Percentiles rank a stretch among this genome's conserved stretches.
Evolutionary conservation across 2,888 invertebrate species (phyloP).

Genomic region (Acleris sparsana): DNA sequence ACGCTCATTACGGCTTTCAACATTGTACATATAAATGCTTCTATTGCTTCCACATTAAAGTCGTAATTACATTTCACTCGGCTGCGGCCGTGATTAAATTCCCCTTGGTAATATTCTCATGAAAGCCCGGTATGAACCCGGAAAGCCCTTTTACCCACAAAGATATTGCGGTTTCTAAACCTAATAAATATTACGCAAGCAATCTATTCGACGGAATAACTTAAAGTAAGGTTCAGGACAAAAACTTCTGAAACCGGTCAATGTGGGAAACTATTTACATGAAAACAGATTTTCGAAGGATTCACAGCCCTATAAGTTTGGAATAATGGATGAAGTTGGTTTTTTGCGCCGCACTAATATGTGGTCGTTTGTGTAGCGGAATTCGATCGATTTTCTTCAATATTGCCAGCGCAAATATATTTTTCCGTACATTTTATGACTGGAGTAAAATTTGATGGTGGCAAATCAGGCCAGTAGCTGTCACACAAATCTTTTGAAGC

Average conservation of each 20-base stretch:
- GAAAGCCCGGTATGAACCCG: constrained; percentile 13
- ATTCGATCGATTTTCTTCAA: constrained; percentile 12
- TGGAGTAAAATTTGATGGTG: constrained; percentile 21
- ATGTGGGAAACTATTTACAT: no score
- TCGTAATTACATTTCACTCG: neutral
- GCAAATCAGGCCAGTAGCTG: neutral
- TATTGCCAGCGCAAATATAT: neutral
- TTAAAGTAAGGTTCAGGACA: neutral
- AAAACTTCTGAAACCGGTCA: neutral
- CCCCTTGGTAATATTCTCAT: constrained; percentile 25
- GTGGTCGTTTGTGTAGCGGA: constrained; percentile 9
- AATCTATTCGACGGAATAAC: constrained; percentile 18
- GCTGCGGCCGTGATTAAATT: constrained; percentile 29
- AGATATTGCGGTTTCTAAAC: constrained; percentile 14
- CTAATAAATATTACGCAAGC: constrained; percentile 21
- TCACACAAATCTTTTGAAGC: constrained; percentile 8
- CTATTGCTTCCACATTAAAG: neutral
- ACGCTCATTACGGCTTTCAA: no score
- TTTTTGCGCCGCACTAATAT: neutral
- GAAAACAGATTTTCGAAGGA: no score
- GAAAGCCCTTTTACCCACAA: constrained; percentile 13
- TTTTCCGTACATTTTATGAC: constrained; percentile 14
- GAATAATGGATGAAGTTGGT: no score
- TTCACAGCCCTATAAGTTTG: no score
- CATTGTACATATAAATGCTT: neutral